Percentiles rank a stretch among this genome's conserved stretches.
These are phyloP conservation scores for Meda fulgida DNA, from an alignment of 2,797 vertebrate genomes.

Conservation along the genomic window DNA sequence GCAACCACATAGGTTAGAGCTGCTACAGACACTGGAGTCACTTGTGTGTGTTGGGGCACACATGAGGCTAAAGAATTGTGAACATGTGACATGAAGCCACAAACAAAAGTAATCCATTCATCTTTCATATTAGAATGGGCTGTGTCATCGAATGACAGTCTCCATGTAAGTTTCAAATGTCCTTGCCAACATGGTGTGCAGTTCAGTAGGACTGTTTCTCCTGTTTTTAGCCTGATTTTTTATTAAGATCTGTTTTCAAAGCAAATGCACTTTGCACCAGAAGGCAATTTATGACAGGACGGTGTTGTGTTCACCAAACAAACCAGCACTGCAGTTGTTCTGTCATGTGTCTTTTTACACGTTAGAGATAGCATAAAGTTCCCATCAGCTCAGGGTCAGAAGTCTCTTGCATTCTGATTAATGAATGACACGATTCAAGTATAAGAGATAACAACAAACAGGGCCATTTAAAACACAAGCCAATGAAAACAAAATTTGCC, in stretches of 20 bases:
- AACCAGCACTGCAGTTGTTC: not conserved
- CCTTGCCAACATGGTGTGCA: not conserved
- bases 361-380: conserved; percentile 1
- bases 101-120: not conserved
- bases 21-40: not conserved
- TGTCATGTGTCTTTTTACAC: not conserved
- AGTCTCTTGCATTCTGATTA: conserved; percentile 18
- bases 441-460: conserved; percentile 9
- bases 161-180: not conserved
- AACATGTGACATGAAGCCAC: not conserved
- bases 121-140: not conserved
- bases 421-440: conserved; percentile 20
- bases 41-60: not conserved
- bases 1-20: conserved; percentile 7
- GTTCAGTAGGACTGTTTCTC: not conserved
- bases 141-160: not conserved
- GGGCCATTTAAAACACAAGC: not conserved
- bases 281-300: not conserved
- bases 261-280: conserved; percentile 22
- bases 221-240: not conserved
- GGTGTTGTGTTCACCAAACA: not conserved
- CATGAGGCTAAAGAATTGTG: not conserved
- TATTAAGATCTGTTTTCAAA: not conserved
- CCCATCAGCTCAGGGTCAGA: conserved; percentile 32
- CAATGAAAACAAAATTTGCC: not conserved